A percentile compares a stretch with the other conserved stretches of the same genome.
These are phyloP conservation scores for Megaceryle torquata DNA, from an alignment of 2,113 vertebrate genomes.

Conservation along the genomic window DNA sequence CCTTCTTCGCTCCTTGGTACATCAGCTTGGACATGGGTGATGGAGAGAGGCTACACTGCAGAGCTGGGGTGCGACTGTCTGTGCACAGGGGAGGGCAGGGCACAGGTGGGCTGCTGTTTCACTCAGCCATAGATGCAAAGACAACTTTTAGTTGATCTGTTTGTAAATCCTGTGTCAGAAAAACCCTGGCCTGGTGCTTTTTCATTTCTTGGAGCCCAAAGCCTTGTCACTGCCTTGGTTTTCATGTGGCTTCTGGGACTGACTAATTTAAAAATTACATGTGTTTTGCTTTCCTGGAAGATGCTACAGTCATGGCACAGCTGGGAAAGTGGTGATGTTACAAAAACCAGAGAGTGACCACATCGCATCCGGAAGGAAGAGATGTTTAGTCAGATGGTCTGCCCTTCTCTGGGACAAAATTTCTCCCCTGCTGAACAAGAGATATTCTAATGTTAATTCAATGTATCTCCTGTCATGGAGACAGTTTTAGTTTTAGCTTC, in stretches of 20 bases:
- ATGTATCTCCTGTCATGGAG: not conserved
- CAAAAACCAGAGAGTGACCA: not conserved
- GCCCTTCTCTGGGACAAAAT: not conserved
- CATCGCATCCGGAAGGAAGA: not conserved
- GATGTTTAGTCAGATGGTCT: not conserved
- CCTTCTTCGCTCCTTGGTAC: not conserved
- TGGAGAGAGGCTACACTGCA: rapidly evolving
- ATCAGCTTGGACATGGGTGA: rapidly evolving
- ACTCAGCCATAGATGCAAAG: not conserved
- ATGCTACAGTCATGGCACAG: not conserved
- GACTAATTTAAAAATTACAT: not conserved
- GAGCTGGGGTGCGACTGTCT: not conserved
- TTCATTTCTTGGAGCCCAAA: not conserved
- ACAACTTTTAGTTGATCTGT: not conserved
- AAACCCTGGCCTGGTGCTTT: not conserved
- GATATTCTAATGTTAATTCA: not conserved
- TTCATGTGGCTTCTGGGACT: not conserved
- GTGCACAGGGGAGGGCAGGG: rapidly evolving
- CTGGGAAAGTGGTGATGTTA: not conserved
- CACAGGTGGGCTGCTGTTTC: not conserved
- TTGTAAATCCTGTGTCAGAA: not conserved
- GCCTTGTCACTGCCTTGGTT: not conserved
- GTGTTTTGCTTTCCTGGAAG: not conserved
- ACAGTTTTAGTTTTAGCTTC: not conserved
- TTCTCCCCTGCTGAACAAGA: not conserved